Conservation (phyloP, 2,797 vertebrate genomes). For the Carapus acus region DNA sequence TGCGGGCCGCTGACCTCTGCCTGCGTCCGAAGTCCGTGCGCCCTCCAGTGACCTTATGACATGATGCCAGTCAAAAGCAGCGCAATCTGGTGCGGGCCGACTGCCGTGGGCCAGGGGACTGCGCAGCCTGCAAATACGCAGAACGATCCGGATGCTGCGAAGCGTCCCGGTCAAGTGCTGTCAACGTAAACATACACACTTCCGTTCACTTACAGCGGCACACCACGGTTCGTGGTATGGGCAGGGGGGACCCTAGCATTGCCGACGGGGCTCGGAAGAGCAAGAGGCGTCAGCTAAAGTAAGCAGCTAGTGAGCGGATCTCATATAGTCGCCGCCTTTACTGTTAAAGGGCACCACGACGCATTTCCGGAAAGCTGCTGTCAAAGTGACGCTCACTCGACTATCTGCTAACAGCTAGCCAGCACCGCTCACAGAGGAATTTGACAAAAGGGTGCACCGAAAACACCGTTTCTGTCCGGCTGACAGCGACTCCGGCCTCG, state of each 20-base stretch:
- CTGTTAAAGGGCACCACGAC: slow-evolving; percentile 14
- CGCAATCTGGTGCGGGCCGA: not conserved
- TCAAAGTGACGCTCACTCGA: not conserved
- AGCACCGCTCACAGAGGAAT: slow-evolving; percentile 25
- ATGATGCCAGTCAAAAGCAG: not conserved
- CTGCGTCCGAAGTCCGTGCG: too few relatives aligned
- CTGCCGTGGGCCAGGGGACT: slow-evolving; percentile 19
- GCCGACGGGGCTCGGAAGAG: too few relatives aligned
- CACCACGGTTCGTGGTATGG: too few relatives aligned
- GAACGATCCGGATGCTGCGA: slow-evolving; percentile 40
- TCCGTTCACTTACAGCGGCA: too few relatives aligned
- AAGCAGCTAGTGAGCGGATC: too few relatives aligned
- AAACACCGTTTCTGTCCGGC: slow-evolving; percentile 19
- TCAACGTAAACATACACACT: fast-evolving
- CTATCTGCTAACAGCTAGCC: slow-evolving; percentile 58
- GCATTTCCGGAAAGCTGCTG: slow-evolving; percentile 1
- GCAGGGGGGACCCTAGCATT: too few relatives aligned
- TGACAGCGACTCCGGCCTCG: not conserved
- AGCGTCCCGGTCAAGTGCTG: not conserved
- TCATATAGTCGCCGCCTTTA: not conserved
- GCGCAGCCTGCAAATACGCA: slow-evolving; percentile 61
- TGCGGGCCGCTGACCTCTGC: too few relatives aligned
- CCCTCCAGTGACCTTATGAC: slow-evolving; percentile 36
- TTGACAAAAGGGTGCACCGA: slow-evolving; percentile 46
- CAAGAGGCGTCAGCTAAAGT: too few relatives aligned